A percentile compares a stretch with the other conserved stretches of the same genome.
These are phyloP conservation scores for Hirundo rustica DNA, from an alignment of 2,797 vertebrate genomes.

Conservation along the genomic window DNA sequence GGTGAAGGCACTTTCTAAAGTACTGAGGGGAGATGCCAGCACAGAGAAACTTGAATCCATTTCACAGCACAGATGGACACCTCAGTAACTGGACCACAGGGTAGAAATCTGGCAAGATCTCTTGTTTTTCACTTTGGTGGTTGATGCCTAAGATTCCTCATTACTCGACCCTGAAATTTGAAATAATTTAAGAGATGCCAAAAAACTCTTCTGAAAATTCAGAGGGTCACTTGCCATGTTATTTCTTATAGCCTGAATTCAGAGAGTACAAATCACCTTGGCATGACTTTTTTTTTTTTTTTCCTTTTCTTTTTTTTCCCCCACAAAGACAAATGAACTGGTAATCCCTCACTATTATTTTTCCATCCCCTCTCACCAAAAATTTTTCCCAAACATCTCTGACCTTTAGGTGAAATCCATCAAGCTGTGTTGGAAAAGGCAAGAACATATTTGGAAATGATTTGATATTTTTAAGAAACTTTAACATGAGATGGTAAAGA, in stretches of 20 bases:
- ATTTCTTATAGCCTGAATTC: background rate
- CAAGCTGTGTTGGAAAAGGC: background rate
- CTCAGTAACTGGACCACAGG: background rate
- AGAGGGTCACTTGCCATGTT: background rate
- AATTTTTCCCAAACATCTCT: background rate
- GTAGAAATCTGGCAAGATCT: background rate
- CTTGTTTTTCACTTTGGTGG: background rate
- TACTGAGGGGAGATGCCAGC: background rate
- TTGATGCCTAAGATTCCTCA: slow-evolving; percentile 16
- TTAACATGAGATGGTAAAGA: background rate
- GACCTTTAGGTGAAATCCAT: background rate
- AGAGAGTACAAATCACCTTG: background rate
- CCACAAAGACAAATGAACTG: background rate
- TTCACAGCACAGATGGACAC: background rate
- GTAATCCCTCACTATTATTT: background rate
- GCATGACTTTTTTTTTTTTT: background rate
- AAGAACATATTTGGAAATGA: background rate
- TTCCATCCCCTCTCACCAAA: background rate
- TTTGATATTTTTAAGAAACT: background rate
- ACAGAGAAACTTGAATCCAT: background rate
- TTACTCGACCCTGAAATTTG: background rate
- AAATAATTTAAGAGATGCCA: slow-evolving; percentile 10
- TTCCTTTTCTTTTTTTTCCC: no score
- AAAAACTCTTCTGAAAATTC: background rate
- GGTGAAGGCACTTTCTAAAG: background rate